Evolutionary conservation across 2,113 vertebrate genomes (phyloP), one percentile per base, ranked within the genome.

Genomic region (Asarcornis scutulata): DNA sequence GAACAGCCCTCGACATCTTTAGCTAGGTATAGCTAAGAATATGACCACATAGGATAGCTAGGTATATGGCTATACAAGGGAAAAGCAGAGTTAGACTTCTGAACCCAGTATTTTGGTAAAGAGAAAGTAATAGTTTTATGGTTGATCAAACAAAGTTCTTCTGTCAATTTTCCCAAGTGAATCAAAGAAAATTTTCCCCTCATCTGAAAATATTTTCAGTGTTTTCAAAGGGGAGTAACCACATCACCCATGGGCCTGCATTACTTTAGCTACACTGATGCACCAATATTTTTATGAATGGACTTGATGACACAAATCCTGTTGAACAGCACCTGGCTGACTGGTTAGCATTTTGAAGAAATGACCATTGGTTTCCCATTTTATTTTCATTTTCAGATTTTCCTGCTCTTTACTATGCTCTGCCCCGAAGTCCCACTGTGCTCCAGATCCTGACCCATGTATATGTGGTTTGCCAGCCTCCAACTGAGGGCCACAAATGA

Each of bases 401-500:
- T 89, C 64, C 36, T 86, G 18, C 46, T 63, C 50, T 78, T 21
- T 53, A 34, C 22, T 18, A 15, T 22, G 29, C 16, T 62, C 3
- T 81, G 38, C 32, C 76, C 12, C 7, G 1, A 2, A 2, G 1
- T 15, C 3, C 2, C 7, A n/a, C 9, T 50, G 63, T 2, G 6
- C 56, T 40, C 38, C 3, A 5, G 67, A 78, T 25, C 26, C 69
- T 52, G 55, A 52, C 52, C 48, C 2, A 2, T 15, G 29, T 25
- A 7, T 42, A 29, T 4, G 20, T 4, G 4, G 34, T 34, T 88
- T 2, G 3, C 36, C 68, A 88, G 86, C 0, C 0, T 88, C 91
- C 80, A 84, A 73, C 53, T 82, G 74, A 4, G 3, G 44, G 9
- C 20, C 81, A 46, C 71, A 87, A 87, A 64, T 66, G 74, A 84